Percentiles rank a stretch among this genome's conserved stretches.
phyloP scores from a whole-genome alignment of 2,113 vertebrate species.

The Leiothrix lutea region DNA sequence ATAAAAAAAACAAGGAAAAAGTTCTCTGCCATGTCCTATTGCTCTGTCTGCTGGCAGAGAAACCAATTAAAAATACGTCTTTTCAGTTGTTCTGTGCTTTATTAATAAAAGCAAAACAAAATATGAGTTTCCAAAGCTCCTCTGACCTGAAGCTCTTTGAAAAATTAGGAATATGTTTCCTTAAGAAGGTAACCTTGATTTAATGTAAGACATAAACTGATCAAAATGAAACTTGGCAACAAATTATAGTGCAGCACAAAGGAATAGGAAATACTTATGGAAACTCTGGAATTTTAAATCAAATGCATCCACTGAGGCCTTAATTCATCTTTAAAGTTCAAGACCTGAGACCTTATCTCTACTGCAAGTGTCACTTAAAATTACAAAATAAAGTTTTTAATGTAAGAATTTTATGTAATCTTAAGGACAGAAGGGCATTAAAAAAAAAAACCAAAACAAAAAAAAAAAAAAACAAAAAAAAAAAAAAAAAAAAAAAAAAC shows the following conservation, averaged over 20 bases:
- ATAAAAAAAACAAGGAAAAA: neutral
- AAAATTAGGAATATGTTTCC: neutral
- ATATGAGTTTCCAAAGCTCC: neutral
- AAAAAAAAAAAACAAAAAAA: too few relatives aligned
- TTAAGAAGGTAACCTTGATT: neutral
- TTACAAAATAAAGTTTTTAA: neutral
- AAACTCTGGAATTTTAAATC: neutral
- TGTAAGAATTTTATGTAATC: neutral
- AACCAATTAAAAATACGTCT: neutral
- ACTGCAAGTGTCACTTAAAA: neutral
- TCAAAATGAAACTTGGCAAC: neutral
- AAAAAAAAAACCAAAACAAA: too few relatives aligned
- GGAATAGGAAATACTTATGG: neutral
- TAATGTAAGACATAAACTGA: neutral
- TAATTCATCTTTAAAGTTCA: neutral
- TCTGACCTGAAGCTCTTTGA: slow-evolving; percentile 3
- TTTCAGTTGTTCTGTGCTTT: neutral
- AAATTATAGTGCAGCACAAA: neutral
- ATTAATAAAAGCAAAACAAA: neutral
- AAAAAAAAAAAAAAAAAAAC: too few relatives aligned
- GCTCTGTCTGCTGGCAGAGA: neutral
- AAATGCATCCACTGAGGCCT: neutral
- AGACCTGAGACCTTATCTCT: neutral
- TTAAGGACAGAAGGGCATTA: neutral
- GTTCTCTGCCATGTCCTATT: neutral